Base-by-base conservation (phyloP, 64 coral and sea anemone species). In the Dendronephthya gigantea region DNA sequence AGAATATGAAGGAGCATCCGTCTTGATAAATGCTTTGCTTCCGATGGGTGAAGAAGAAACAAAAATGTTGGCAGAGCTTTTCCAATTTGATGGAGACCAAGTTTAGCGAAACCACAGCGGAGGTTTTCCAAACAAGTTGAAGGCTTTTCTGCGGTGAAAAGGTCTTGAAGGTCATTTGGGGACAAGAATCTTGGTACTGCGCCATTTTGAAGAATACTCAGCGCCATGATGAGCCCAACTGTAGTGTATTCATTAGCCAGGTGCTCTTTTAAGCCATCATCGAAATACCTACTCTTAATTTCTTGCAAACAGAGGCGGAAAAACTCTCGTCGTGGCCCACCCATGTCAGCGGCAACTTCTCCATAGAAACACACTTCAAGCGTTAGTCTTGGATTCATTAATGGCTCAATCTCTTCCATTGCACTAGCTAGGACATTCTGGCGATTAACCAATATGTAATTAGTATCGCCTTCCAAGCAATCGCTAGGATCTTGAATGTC, bases 291-390 rank as follows among this genome's bases (percentile, higher is more conserved):
- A 49, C 40, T 29, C 49, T 87, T 81, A 47, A 87, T 87, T 81
- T 87, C 39, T 86, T 86, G 84, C 62, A 86, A 37, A 58, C 84
- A 86, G 40, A 40, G 19, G 33, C 66, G 62, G 31, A 87, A 87
- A 49, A 87, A 87, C 15, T 87, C 86, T 49, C 69, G 37, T 74
- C 40, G 45, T 74, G 86, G 86, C 15, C 86, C 68, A 76, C 86
- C 86, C 69, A 76, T 15, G 81, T 87, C 86, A 40, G 30, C n/a
- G 30, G 86, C 86, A 87, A 76, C 48, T 76, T 87, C 86, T 39
- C 86, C 86, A 87, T 87, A 87, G 43, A 87, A 87, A 23, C 43
- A 50, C 43, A 87, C 86, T 49, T 87, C 33, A 41, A 87, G 81
- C 29, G 86, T 87, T 79, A 81, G 39, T 87, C 86, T 87, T 49